These are phyloP conservation scores for Aurelia coerulea DNA, from an alignment of 30 jellyfish, hydroid and myxozoan genomes.

Conservation along the genomic window DNA sequence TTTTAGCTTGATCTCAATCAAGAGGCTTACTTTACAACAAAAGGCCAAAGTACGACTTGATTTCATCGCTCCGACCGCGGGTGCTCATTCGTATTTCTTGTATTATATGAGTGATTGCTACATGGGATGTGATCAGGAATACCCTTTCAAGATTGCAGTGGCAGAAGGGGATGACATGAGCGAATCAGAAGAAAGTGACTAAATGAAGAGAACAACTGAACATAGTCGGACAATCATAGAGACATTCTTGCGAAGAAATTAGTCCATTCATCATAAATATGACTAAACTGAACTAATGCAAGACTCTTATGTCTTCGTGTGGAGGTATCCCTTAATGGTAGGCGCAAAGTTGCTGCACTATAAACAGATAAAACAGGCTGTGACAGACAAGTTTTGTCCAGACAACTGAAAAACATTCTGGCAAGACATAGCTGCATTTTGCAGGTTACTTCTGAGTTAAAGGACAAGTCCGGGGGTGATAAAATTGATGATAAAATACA, in stretches of 20 bases:
- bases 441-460: too few species aligned
- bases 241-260: not conserved
- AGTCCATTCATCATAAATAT: not conserved
- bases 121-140: constrained; percentile 99
- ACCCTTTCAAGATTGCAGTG: constrained; percentile 88
- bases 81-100: constrained; percentile 81
- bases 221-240: not conserved
- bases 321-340: too few species aligned
- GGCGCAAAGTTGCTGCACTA: too few species aligned
- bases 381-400: too few species aligned
- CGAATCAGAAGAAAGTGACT: constrained; percentile 95
- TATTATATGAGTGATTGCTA: constrained; percentile 98
- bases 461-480: too few species aligned
- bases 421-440: too few species aligned
- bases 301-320: too few species aligned
- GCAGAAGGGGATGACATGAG: constrained; percentile 98
- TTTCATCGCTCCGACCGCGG: constrained; percentile 97
- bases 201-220: constrained; percentile 6
- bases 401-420: too few species aligned
- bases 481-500: too few species aligned
- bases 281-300: not conserved
- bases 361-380: too few species aligned
- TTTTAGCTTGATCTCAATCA: constrained; percentile 93
- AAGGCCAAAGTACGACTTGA: constrained; percentile 94
- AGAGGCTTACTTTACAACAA: constrained; percentile 94